phyloP scores from a whole-genome alignment of 2,113 vertebrate species.

The Vombatus ursinus region DNA sequence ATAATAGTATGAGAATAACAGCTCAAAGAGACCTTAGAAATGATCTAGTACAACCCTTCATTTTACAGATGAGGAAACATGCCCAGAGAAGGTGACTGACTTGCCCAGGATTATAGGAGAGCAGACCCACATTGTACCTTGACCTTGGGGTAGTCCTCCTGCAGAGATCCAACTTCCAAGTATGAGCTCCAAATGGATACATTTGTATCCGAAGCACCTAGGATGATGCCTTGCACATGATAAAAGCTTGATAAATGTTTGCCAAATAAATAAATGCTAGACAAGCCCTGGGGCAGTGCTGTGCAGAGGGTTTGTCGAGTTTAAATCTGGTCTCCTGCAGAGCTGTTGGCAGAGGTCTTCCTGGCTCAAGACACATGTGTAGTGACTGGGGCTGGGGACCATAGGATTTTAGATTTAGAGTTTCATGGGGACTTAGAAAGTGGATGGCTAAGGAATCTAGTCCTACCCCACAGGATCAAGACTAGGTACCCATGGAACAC shows the following conservation, averaged over 20 bases:
- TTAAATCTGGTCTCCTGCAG: background rate
- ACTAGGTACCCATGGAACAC: background rate
- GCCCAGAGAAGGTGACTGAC: background rate
- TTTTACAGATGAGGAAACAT: background rate
- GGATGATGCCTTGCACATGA: background rate
- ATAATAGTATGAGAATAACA: background rate
- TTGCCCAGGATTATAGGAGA: background rate
- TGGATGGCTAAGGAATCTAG: background rate
- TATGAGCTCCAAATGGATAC: background rate
- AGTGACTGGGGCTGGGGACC: background rate
- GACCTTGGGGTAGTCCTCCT: accelerated
- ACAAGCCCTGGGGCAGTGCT: background rate
- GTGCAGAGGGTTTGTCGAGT: background rate
- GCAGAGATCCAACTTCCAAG: background rate
- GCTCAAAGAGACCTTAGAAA: background rate
- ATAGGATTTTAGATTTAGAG: background rate
- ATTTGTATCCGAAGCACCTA: background rate
- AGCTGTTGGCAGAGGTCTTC: background rate
- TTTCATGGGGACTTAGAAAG: background rate
- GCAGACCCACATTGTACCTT: background rate
- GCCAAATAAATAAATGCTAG: background rate
- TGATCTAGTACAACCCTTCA: background rate
- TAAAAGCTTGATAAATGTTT: background rate
- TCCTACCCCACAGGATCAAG: background rate
- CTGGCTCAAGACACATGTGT: background rate